Conservation (phyloP, 2,888 invertebrate genomes). For the Seira musarum region DNA sequence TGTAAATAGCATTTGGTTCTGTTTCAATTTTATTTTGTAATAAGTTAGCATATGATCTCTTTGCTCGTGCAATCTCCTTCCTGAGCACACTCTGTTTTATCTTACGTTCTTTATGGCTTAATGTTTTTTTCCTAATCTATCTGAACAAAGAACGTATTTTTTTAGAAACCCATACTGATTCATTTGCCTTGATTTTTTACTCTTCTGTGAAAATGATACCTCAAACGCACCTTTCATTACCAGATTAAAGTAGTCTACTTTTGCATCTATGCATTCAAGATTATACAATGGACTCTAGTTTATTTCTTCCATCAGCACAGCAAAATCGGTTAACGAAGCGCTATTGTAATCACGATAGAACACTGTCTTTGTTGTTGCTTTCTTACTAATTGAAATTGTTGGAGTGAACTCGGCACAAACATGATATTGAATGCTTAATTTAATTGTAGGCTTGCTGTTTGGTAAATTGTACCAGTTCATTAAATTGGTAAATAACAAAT, state of each 20-base stretch:
- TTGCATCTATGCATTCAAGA: not conserved
- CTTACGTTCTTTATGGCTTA: not conserved
- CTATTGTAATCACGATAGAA: not conserved
- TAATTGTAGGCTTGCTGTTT: not conserved
- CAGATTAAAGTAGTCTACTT: not conserved
- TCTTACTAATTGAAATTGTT: not conserved
- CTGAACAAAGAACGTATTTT: not conserved
- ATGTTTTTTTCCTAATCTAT: not conserved
- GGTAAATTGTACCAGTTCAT: not conserved
- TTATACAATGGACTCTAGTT: constrained; percentile 8
- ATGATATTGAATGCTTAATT: not conserved
- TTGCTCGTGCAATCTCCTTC: not conserved
- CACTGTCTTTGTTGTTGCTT: not conserved
- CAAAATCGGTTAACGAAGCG: not conserved
- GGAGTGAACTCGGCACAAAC: not conserved
- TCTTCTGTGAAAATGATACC: not conserved
- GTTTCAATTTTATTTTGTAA: not conserved
- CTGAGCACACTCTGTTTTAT: not conserved
- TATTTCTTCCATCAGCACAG: not conserved
- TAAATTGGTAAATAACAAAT: constrained; percentile 14
- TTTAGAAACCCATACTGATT: not conserved
- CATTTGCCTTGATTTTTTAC: not conserved
- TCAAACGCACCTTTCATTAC: not conserved
- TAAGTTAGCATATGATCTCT: not conserved
- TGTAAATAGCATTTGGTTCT: not conserved